phyloP scores from a whole-genome alignment of 2,888 invertebrate species.

The Heteromurus nitidus region DNA sequence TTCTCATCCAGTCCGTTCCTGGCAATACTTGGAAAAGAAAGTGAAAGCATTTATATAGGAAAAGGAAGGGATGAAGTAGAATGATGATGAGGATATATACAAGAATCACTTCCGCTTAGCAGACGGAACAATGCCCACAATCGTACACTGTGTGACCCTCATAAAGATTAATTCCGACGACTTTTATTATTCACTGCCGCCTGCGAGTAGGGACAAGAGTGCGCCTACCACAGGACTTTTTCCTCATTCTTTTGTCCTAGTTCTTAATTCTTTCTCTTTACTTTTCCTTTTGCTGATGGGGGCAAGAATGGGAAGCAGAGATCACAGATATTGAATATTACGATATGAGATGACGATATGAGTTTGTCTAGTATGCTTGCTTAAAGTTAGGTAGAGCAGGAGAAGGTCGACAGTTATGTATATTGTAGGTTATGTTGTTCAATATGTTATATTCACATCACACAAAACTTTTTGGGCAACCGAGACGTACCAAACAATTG shows the following conservation, averaged over 20 bases:
- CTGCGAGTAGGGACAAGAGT: no score
- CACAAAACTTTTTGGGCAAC: no score
- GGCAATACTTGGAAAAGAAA: no score
- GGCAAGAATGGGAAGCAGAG: not conserved
- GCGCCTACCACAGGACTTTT: no score
- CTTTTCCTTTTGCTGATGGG: not conserved
- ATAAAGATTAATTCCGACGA: slow-evolving; percentile 52
- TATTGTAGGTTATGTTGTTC: no score
- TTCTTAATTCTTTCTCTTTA: not conserved
- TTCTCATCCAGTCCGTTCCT: no score
- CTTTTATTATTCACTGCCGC: slow-evolving; percentile 16
- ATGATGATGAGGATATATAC: not conserved
- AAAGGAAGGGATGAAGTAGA: not conserved
- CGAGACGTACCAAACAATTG: not conserved
- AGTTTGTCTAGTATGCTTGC: not conserved
- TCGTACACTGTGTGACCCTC: not conserved
- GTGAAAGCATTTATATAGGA: no score
- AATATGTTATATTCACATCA: no score
- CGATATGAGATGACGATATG: not conserved
- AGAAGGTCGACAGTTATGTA: not conserved
- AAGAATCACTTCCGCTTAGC: not conserved
- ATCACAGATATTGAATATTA: not conserved
- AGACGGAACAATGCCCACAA: not conserved
- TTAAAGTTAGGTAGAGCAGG: not conserved
- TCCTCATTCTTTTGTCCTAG: slow-evolving; percentile 15